Conservation (phyloP, 2,888 invertebrate genomes). For the Lasioglossum pauxillum region DNA sequence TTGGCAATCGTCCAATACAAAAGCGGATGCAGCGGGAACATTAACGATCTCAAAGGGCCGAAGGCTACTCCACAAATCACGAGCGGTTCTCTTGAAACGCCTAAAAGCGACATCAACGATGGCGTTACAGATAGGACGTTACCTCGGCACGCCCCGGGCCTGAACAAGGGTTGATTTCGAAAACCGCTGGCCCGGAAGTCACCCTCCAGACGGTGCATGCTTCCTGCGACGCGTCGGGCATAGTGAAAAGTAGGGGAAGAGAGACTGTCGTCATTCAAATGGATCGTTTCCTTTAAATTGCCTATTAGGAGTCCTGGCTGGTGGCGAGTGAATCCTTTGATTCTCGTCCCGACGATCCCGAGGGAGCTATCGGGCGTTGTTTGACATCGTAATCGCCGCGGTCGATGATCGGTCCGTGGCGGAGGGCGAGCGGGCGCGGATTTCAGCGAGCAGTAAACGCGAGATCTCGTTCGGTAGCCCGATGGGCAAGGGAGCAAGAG, state of each 20-base stretch:
- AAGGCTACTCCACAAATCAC: neutral
- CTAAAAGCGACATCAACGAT: neutral
- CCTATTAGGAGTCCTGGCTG: slow-evolving; percentile 9
- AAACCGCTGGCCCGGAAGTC: neutral
- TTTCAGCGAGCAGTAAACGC: slow-evolving; percentile 39
- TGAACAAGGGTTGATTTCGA: slow-evolving; percentile 2
- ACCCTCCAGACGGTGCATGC: neutral
- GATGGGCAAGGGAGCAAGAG: slow-evolving; percentile 39
- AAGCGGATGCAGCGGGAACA: neutral
- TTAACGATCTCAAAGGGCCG: neutral
- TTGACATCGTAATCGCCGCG: slow-evolving; percentile 1
- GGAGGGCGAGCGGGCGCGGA: slow-evolving; percentile 37
- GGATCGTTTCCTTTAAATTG: slow-evolving; percentile 24
- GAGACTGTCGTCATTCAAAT: slow-evolving; percentile 22
- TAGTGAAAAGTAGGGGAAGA: neutral
- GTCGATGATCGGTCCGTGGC: neutral
- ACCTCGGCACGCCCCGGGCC: neutral
- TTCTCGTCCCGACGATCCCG: neutral
- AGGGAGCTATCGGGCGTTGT: slow-evolving; percentile 21
- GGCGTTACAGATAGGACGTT: slow-evolving; percentile 2
- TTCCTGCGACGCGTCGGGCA: slow-evolving; percentile 6
- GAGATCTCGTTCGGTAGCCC: slow-evolving; percentile 5
- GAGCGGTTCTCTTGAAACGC: neutral
- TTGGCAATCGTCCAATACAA: neutral
- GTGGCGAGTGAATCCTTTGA: neutral